A percentile compares a stretch with the other conserved stretches of the same genome.
phyloP scores from a whole-genome alignment of 2,113 vertebrate species.

The western clawed frog (Xenopus tropicalis) region UCB_Xtro_10.0 CM004448.2:124660001-124660500 shows the following conservation, averaged over 20 bases:
- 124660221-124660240: background rate
- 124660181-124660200: no score
- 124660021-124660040: no score
- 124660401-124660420: slow-evolving; percentile 17
- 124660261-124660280: background rate
- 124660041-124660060: no score
- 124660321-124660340: background rate
- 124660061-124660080: no score
- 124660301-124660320: slow-evolving; percentile 3
- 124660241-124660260: background rate
- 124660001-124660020: no score
- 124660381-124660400: slow-evolving; percentile 4
- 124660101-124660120: no score
- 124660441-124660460: slow-evolving; percentile 3
- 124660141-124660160: no score
- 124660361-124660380: background rate
- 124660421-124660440: slow-evolving; percentile 3
- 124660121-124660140: no score
- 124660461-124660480: slow-evolving; percentile 10
- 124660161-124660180: no score
- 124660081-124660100: no score
- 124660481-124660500: slow-evolving; percentile 25
- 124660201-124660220: no score
- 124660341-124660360: background rate
- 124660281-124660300: slow-evolving; percentile 1